Percentiles rank a stretch among this genome's conserved stretches.
These are phyloP conservation scores for Strongylocentrotus purpuratus DNA, from an alignment of 35 echinoderm and acorn worm genomes.

Conservation along the genomic window DNA sequence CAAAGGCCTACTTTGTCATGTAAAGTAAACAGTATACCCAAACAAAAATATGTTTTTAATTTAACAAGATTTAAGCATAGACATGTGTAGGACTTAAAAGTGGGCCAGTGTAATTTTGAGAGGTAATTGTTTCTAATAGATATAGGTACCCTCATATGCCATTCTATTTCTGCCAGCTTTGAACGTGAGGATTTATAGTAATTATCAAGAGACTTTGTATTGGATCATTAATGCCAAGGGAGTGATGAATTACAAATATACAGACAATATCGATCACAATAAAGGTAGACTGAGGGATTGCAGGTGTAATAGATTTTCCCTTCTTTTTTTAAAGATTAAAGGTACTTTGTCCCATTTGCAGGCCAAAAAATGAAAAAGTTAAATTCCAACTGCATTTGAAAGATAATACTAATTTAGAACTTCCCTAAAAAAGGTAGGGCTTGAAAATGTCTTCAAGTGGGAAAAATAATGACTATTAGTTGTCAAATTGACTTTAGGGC, in stretches of 20 bases:
- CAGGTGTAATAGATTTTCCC: background rate
- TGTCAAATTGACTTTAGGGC: no score
- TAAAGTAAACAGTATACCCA: background rate
- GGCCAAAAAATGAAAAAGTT: no score
- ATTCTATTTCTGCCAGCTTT: background rate
- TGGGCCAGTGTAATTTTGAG: background rate
- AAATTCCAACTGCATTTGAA: no score
- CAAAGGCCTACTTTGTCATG: background rate
- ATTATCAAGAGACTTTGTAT: background rate
- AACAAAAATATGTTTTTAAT: background rate
- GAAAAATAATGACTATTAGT: no score
- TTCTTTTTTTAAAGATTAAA: background rate
- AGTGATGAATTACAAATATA: slow-evolving; percentile 13
- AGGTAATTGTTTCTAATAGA: background rate
- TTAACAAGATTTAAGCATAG: background rate
- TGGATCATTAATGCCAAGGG: background rate
- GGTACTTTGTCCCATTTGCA: no score
- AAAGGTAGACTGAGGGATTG: background rate
- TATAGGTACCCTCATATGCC: background rate
- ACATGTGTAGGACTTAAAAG: background rate
- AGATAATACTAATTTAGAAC: no score
- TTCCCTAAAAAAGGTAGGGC: no score
- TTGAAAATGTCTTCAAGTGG: no score
- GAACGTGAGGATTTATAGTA: background rate
- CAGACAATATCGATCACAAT: slow-evolving; percentile 17